Evolutionary conservation across 1,140 invertebrate species (phyloP), one percentile per base, ranked within the genome.

Genomic region (Drosophila tristis): DNA sequence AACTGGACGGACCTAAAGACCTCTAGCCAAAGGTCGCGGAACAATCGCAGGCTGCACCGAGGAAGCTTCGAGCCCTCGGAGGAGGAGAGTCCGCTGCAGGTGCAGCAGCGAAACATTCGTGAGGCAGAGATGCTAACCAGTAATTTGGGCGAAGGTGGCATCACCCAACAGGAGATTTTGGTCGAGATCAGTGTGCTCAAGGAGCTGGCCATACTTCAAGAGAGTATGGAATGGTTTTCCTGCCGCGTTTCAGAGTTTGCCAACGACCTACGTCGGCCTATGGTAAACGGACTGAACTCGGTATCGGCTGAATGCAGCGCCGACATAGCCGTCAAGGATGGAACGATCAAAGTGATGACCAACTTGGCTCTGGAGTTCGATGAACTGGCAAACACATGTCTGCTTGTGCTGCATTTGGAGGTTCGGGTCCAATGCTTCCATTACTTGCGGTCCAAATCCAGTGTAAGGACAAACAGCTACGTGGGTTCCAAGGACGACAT

Each of bases 371-470:
- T 95, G 62, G 96, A 97, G 64, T 98, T 98, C 82, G 96, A 97
- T 87, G 96, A 98, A 74, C 93, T 99, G 47, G 95, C 97, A 0
- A 96, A 99, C 86, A 98, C 96, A 39, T 98, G 97, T 91, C 94
- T 99, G 42, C 92, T 99, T 15, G 95, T 99, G 29, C 92, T 99
- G 25, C 98, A 99, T 93, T 93, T 99, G 75, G 98, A 99, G 94
- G 96, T 97, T 48, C 94, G 98, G 65, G 97, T 99, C 31, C 97
- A 98, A 90, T 99, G 98, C 92, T 99, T 99, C 92, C 97, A 97
- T 92, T 98, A 98, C 93, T 93, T 99, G 44, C 93, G 93, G 90
- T 71, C 93, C 85, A 90, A 92, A 76, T 51, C 91, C 53, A 81
- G 71, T 31, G 70, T 78, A 2, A 77, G 75, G 48, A 74, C 72